Base-by-base conservation (phyloP, 1,140 invertebrate species). In the Dendrolimus punctatus region DNA sequence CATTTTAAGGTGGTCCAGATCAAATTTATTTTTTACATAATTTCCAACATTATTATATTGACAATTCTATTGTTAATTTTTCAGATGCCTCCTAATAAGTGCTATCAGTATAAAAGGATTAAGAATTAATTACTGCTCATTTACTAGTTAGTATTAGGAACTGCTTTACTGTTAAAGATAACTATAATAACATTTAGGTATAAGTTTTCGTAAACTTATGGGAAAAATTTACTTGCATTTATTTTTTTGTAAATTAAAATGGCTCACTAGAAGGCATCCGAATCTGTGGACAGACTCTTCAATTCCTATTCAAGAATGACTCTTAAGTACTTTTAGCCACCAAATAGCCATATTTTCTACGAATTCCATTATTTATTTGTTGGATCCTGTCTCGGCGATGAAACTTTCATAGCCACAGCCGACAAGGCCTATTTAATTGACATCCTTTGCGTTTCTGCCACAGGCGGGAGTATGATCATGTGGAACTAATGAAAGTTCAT, bases 391-490 rank as follows among this genome's bases (percentile, higher is more conserved):
- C 61, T 58, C 57, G 58, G 43, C n/a, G 55, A 64, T 68, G 60
- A 68, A 64, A 73, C 65, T 73, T 73, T 65, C 67, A 65, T 65
- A 66, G 63, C 64, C 46, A 55, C 67, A 66, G 69, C 58, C 66
- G 65, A 64, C 74, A 85, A 85, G 79, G 80, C 81, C 72, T 43
- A 60, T 62, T 64, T 82, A 85, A 85, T 84, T 85, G 79, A 85
- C 80, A 73, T 66, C 68, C 74, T 71, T 62, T 76, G 62, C 53
- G 57, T 65, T 57, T 62, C 57, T 55, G 68, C 69, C 59, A 62
- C 57, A 46, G 59, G 60, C 55, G 63, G 53, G 66, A 23, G 23
- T 23, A 2, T 23, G 23, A 23, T 23, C 64, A 70, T 71, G 73
- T 66, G 64, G 57, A 68, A 72, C 68, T 63, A 71, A 76, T 76